A percentile compares a stretch with the other conserved stretches of the same genome.
phyloP scores from a whole-genome alignment of 2,797 vertebrate genomes.

The Tokudaia tokunoshimensis region DNA sequence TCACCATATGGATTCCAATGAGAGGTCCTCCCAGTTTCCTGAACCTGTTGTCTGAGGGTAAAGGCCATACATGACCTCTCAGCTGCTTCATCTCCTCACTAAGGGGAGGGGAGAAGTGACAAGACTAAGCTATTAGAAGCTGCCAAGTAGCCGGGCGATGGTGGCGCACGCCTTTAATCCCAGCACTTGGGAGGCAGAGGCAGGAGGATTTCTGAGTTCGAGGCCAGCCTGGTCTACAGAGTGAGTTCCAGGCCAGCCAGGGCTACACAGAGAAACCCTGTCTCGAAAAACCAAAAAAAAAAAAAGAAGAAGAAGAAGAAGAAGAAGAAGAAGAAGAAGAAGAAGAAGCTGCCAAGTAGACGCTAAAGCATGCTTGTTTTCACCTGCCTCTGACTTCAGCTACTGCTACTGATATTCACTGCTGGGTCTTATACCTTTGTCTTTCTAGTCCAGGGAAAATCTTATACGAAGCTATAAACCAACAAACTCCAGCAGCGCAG shows the following conservation, averaged over 20 bases:
- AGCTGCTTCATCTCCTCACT: neutral
- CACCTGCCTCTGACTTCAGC: neutral
- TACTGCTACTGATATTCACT: conserved; percentile 4
- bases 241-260: too few species aligned
- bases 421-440: neutral
- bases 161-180: too few species aligned
- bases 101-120: neutral
- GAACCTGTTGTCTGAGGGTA: neutral
- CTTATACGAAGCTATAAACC: neutral
- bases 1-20: neutral
- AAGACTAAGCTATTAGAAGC: neutral
- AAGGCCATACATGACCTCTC: neutral
- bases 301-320: too few species aligned
- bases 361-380: neutral
- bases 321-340: too few species aligned
- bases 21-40: neutral
- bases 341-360: neutral
- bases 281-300: too few species aligned
- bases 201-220: too few species aligned
- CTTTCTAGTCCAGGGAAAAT: conserved; percentile 38
- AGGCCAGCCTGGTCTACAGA: too few species aligned
- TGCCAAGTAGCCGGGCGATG: neutral
- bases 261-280: too few species aligned
- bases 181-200: too few species aligned
- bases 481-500: neutral